Evolutionary conservation across 1,140 invertebrate species (phyloP), one percentile per base, ranked within the genome.

Genomic region (Goniozus legneri): DNA sequence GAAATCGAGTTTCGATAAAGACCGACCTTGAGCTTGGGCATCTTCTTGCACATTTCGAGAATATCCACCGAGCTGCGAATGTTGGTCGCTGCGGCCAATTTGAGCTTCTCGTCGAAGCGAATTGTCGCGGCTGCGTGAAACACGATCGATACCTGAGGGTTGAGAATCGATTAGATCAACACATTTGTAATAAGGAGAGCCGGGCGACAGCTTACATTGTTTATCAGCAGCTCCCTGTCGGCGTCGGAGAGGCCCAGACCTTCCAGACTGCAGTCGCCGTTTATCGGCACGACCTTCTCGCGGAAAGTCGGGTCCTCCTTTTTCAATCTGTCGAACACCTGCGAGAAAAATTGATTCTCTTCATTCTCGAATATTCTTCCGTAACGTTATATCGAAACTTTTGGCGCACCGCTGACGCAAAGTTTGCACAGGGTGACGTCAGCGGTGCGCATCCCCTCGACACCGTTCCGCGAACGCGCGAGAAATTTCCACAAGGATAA

Each of bases 121-220:
- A 85, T 80, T 0, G 82, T 85, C 0, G 84, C 84, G 1, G 84
- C 84, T 2, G 79, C 76, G 56, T 87, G 82, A 56, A 84, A 83
- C 2, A 85, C 78, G 13, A 82, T 73, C 8, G 81, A 73, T 0
- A 79, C 74, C 70, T 70, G 6, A 12, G n/a, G n/a, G n/a, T n/a
- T n/a, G n/a, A n/a, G n/a, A n/a, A n/a, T n/a, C n/a, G n/a, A n/a
- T n/a, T n/a, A n/a, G n/a, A n/a, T n/a, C n/a, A n/a, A n/a, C n/a
- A n/a, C n/a, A n/a, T n/a, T n/a, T n/a, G n/a, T n/a, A n/a, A n/a
- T n/a, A n/a, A n/a, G n/a, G n/a, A n/a, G n/a, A n/a, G n/a, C n/a
- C n/a, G n/a, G n/a, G n/a, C n/a, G n/a, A n/a, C n/a, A n/a, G n/a
- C n/a, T n/a, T n/a, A n/a, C 24, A 64, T 89, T 88, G 67, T 86